Percentiles rank a stretch among this genome's conserved stretches.
Conservation (phyloP, 2,113 vertebrate genomes). For the Thalassarche chlororhynchos region DNA sequence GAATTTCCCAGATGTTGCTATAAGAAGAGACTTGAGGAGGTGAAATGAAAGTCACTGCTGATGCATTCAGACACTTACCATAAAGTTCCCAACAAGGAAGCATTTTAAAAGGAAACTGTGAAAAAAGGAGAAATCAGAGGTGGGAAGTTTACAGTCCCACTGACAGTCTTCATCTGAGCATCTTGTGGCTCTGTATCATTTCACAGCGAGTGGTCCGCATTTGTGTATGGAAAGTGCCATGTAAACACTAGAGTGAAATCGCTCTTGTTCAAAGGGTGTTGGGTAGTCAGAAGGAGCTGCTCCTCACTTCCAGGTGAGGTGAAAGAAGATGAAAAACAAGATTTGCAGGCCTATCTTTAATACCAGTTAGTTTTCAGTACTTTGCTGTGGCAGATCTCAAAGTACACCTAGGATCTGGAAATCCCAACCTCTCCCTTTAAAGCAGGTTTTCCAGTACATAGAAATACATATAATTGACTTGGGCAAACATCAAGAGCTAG, state of each 20-base stretch:
- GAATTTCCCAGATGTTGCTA: conserved; percentile 29
- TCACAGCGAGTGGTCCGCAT: background rate
- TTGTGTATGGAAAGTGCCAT: background rate
- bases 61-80: background rate
- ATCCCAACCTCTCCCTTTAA: background rate
- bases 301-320: background rate
- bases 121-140: background rate
- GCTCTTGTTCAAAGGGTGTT: background rate
- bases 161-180: background rate
- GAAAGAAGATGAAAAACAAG: background rate
- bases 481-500: background rate
- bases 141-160: background rate
- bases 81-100: background rate
- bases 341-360: background rate
- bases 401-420: background rate
- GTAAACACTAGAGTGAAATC: background rate
- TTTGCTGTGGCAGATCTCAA: background rate
- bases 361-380: background rate
- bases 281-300: background rate
- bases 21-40: background rate
- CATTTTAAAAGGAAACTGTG: background rate
- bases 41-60: conserved; percentile 25
- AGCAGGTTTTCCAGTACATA: background rate
- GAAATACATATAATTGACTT: background rate
- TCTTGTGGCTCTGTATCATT: background rate